phyloP scores from a whole-genome alignment of 2,888 invertebrate genomes.

The Xestia rhomboidea region DNA sequence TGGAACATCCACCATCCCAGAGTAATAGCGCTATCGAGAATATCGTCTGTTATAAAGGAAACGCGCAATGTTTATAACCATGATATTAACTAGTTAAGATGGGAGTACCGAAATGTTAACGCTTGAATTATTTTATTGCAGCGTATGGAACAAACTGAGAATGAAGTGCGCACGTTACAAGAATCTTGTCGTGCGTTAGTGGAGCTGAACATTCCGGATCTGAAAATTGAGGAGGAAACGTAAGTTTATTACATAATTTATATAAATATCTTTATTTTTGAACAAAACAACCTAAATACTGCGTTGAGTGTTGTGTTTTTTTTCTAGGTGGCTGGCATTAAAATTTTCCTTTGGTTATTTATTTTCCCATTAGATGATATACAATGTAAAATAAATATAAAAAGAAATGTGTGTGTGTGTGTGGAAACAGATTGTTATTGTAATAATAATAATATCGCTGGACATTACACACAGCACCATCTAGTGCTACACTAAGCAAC shows the following conservation, averaged over 20 bases:
- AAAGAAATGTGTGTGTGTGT: no score
- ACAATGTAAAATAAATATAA: neutral
- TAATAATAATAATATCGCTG: no score
- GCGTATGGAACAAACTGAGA: constrained; percentile 93
- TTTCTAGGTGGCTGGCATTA: neutral
- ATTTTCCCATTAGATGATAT: neutral
- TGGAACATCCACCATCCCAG: neutral
- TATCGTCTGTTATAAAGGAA: neutral
- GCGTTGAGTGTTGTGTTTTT: neutral
- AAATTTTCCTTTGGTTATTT: neutral
- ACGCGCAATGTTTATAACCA: neutral
- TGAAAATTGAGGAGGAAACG: constrained; percentile 84
- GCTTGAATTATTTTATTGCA: constrained; percentile 71
- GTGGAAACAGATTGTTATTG: no score
- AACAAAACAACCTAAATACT: neutral
- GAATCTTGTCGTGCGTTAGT: constrained; percentile 92
- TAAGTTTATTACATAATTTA: constrained; percentile 69
- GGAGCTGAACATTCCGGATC: constrained; percentile 85
- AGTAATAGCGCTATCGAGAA: neutral
- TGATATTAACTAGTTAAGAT: neutral
- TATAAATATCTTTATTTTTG: neutral
- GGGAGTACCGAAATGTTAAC: neutral
- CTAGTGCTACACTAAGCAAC: no score
- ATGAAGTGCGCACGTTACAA: constrained; percentile 93
- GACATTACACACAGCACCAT: no score